Evolutionary conservation across 1,140 invertebrate genomes (phyloP).

Genomic region (Lanistes nyassanus): DNA sequence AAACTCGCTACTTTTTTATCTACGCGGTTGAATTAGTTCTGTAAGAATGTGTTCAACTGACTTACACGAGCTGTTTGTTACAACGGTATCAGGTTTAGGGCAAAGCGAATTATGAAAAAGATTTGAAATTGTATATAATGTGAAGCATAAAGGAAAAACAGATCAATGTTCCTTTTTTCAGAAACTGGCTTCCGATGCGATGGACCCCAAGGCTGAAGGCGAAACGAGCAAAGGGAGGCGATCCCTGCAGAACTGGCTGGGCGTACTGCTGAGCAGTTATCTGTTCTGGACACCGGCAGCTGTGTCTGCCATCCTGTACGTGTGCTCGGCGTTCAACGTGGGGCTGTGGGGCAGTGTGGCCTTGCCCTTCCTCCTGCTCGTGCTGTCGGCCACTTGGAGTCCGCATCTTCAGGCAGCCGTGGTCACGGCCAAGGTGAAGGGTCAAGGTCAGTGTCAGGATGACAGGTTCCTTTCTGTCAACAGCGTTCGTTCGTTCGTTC

Average conservation of each 20-base stretch:
- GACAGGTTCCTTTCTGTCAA: too few species aligned
- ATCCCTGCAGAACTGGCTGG: constrained; percentile 7
- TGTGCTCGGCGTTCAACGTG: constrained; percentile 29
- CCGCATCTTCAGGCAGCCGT: constrained; percentile 24
- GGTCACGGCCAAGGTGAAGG: constrained; percentile 9
- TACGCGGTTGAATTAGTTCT: too few species aligned
- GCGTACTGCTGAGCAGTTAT: constrained; percentile 15
- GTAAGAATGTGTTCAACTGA: too few species aligned
- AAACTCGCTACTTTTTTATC: too few species aligned
- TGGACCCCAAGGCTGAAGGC: neutral
- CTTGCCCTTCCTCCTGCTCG: constrained; percentile 19
- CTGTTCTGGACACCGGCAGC: constrained; percentile 17
- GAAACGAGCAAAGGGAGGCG: constrained; percentile 2
- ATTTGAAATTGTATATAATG: too few species aligned
- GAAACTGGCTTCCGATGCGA: too few species aligned
- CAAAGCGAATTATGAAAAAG: too few species aligned
- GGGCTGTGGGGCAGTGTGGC: constrained; percentile 20
- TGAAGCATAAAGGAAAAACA: too few species aligned
- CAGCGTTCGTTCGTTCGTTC: too few species aligned
- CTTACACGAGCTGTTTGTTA: too few species aligned
- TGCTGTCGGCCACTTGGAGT: constrained; percentile 34
- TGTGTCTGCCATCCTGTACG: constrained; percentile 23
- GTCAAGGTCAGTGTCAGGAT: constrained; percentile 7
- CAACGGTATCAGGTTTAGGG: too few species aligned
- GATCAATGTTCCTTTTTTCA: too few species aligned